A percentile compares a stretch with the other conserved stretches of the same genome.
Evolutionary conservation across 2,888 invertebrate species (phyloP).

Genomic region (Xylota segnis): DNA sequence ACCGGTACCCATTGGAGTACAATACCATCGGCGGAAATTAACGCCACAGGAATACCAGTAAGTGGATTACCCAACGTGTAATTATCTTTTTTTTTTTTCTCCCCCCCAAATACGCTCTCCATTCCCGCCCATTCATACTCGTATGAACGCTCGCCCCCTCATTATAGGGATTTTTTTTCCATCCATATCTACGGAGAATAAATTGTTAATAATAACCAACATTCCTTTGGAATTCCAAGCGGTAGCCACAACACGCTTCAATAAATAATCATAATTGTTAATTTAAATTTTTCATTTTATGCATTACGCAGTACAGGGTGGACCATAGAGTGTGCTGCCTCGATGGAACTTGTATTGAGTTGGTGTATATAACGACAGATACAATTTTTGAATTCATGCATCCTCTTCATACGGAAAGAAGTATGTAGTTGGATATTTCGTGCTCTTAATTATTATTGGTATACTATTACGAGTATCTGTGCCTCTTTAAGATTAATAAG

Average conservation of each 20-base stretch:
- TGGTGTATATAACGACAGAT: no score
- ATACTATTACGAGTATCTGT: no score
- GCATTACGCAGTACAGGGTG: slow-evolving; percentile 18
- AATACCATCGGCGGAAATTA: slow-evolving; percentile 84
- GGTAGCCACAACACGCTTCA: slow-evolving; percentile 43
- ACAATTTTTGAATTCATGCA: no score
- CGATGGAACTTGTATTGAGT: no score
- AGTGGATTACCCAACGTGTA: slow-evolving; percentile 76
- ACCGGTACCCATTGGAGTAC: slow-evolving; percentile 83
- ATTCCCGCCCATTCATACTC: slow-evolving; percentile 1
- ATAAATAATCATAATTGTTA: slow-evolving; percentile 68
- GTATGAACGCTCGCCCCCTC: slow-evolving; percentile 5
- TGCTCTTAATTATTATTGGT: no score
- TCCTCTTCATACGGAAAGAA: no score
- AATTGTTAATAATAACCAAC: slow-evolving; percentile 56
- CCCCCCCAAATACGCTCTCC: not conserved
- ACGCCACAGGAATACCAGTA: slow-evolving; percentile 84
- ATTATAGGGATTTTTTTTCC: slow-evolving; percentile 37
- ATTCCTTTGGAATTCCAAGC: slow-evolving; percentile 7
- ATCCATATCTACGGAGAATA: slow-evolving; percentile 26
- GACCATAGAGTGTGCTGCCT: not conserved
- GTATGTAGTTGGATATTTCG: no score
- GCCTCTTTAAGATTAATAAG: no score
- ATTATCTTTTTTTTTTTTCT: slow-evolving; percentile 19
- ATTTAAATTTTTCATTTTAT: slow-evolving; percentile 53